A percentile compares a stretch with the other conserved stretches of the same genome.
Evolutionary conservation across 2,888 invertebrate species (phyloP).

Genomic region (Acanthacorydalis orientalis): DNA sequence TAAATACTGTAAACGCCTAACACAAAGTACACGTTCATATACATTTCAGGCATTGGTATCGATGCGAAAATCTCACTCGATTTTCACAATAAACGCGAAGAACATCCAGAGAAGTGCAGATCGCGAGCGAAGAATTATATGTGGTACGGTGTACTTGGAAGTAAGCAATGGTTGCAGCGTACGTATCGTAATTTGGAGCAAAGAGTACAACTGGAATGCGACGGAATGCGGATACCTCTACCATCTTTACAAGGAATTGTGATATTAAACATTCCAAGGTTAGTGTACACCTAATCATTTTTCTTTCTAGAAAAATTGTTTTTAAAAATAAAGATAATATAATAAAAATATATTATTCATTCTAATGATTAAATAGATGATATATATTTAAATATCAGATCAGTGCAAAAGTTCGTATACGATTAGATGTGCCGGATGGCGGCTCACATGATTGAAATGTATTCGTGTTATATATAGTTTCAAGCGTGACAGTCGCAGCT

Average conservation of each 20-base stretch:
- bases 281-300: slow-evolving; percentile 7
- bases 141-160: slow-evolving; percentile 79
- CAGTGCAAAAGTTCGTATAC: no score
- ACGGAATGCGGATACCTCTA: slow-evolving; percentile 86
- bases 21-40: no score
- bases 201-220: slow-evolving; percentile 87
- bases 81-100: slow-evolving; percentile 92
- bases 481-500: no score
- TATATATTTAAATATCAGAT: no score
- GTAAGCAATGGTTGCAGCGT: slow-evolving; percentile 68
- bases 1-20: not conserved
- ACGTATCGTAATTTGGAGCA: slow-evolving; percentile 94
- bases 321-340: no score
- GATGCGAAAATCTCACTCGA: slow-evolving; percentile 95
- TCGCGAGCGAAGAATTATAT: slow-evolving; percentile 90
- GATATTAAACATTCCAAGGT: slow-evolving; percentile 87
- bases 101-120: slow-evolving; percentile 90
- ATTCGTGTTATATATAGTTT: no score
- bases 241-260: slow-evolving; percentile 95
- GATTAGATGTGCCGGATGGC: no score
- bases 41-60: slow-evolving; percentile 64
- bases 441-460: no score
- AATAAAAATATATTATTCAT: no score
- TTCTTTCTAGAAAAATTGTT: no score
- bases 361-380: no score